Evolutionary conservation across 2,888 invertebrate genomes (phyloP).

Genomic region (Yponomeuta plumbellus): DNA sequence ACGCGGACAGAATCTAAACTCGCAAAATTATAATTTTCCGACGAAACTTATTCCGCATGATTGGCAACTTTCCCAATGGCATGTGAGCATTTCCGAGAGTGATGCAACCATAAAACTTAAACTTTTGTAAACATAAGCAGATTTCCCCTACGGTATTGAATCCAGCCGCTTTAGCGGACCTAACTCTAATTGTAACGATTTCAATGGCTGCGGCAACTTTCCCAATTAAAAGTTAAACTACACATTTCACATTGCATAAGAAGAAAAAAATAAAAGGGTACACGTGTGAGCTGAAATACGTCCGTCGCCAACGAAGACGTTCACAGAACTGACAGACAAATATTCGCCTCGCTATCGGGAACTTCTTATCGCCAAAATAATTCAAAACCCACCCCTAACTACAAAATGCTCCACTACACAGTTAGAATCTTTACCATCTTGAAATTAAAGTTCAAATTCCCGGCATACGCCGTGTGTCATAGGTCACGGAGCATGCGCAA

Average conservation of each 20-base stretch:
- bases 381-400: conserved; percentile 16
- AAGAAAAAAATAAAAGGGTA: background rate
- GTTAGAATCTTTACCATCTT: conserved; percentile 33
- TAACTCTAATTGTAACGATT: too few species aligned
- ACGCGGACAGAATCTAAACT: background rate
- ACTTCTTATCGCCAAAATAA: conserved; percentile 20
- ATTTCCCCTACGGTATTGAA: too few species aligned
- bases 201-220: too few species aligned
- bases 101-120: background rate
- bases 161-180: too few species aligned
- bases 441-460: conserved; percentile 36
- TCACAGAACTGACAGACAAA: conserved; percentile 38
- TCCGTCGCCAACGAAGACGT: conserved; percentile 29
- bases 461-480: conserved; percentile 29
- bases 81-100: background rate
- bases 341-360: conserved; percentile 14
- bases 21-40: background rate
- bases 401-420: conserved; percentile 18
- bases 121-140: too few species aligned
- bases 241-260: background rate
- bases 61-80: background rate
- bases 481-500: conserved; percentile 55
- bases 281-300: conserved; percentile 22
- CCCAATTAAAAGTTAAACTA: too few species aligned
- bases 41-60: background rate